Evolutionary conservation across 2,113 vertebrate species (phyloP).

Genomic region (Alouatta palliata): DNA sequence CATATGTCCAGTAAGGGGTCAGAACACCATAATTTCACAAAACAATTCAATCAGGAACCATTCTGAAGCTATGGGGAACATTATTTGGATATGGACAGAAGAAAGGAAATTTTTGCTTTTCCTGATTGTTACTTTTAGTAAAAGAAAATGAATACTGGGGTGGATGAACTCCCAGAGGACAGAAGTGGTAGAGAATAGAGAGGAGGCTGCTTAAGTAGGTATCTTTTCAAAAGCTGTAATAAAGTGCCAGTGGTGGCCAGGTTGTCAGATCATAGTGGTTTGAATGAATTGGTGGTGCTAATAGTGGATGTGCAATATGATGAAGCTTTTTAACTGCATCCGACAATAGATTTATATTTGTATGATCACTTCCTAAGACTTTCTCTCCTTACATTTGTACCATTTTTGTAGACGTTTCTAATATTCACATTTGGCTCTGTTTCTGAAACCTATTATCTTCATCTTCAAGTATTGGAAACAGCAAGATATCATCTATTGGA

Average conservation of each 20-base stretch:
- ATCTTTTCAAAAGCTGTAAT: not conserved
- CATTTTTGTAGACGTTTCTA: not conserved
- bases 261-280: not conserved
- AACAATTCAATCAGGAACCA: not conserved
- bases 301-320: not conserved
- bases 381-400: not conserved
- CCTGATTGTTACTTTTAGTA: not conserved
- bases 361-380: not conserved
- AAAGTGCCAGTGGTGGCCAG: not conserved
- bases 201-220: rapidly evolving
- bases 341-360: not conserved
- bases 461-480: not conserved
- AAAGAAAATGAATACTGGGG: not conserved
- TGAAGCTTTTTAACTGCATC: not conserved
- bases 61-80: not conserved
- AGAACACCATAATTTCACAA: not conserved
- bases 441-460: not conserved
- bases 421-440: not conserved
- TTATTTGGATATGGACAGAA: not conserved
- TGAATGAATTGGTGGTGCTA: not conserved
- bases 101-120: not conserved
- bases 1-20: not conserved
- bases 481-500: not conserved
- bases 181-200: not conserved
- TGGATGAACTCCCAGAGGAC: rapidly evolving